Conservation (phyloP, 2,888 invertebrate species). For the Drosophila koepferae region DNA sequence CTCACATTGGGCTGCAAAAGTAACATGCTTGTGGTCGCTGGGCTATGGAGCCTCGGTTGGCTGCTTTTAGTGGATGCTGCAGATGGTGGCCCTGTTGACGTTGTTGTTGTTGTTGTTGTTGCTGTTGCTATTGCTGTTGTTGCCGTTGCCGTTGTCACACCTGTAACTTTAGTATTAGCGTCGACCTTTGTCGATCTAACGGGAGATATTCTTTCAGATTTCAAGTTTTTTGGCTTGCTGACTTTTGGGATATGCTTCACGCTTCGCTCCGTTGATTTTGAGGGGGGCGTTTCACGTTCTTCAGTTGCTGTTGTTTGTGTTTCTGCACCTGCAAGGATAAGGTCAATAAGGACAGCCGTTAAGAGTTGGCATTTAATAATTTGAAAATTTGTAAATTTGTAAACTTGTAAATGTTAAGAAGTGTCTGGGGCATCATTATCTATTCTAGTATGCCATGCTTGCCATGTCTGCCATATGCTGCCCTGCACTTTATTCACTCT, state of each 20-base stretch:
- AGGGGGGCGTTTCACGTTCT: constrained; percentile 32
- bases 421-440: constrained; percentile 52
- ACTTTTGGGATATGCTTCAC: constrained; percentile 14
- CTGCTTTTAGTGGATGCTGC: constrained; percentile 66
- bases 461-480: background rate
- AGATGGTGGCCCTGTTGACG: constrained; percentile 14
- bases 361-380: constrained; percentile 12
- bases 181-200: constrained; percentile 40
- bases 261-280: constrained; percentile 31
- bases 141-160: constrained; percentile 43
- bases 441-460: constrained; percentile 27
- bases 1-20: constrained; percentile 96
- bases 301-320: constrained; percentile 43
- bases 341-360: constrained; percentile 16
- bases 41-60: constrained; percentile 77
- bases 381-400: constrained; percentile 47
- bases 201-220: constrained; percentile 53
- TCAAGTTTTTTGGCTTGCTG: constrained; percentile 50
- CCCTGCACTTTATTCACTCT: background rate
- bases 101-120: constrained; percentile 11
- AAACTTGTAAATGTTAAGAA: constrained; percentile 63
- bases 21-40: constrained; percentile 92
- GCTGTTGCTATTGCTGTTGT: background rate
- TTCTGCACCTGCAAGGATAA: constrained; percentile 70
- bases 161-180: constrained; percentile 27